Evolutionary conservation across 2,113 vertebrate species (phyloP).

Genomic region (Baryphthengus martii): DNA sequence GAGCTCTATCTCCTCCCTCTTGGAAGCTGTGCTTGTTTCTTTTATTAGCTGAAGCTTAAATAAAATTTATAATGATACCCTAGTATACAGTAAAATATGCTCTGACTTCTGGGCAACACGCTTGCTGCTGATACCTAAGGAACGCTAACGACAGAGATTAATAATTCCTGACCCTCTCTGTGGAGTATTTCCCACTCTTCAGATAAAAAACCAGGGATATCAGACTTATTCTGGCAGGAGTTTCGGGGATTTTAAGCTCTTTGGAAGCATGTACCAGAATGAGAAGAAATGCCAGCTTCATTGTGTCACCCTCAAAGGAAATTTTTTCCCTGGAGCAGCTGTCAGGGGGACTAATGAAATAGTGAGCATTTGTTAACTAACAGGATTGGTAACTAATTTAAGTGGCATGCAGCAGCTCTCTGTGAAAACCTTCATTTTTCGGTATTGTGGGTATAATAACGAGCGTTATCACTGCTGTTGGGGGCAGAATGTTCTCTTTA

Average conservation of each 20-base stretch:
- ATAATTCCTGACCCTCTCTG: not conserved
- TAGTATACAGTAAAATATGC: not conserved
- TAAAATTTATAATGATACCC: not conserved
- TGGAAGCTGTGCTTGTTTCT: not conserved
- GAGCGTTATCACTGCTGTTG: not conserved
- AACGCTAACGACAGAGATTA: not conserved
- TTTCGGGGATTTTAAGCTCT: not conserved
- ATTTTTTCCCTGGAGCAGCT: not conserved
- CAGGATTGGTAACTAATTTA: not conserved
- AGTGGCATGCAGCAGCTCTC: not conserved
- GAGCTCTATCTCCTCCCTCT: not conserved
- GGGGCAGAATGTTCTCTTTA: not conserved
- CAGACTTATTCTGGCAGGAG: not conserved
- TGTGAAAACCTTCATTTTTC: not conserved
- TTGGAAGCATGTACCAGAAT: not conserved
- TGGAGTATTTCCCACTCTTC: not conserved
- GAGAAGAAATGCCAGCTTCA: not conserved
- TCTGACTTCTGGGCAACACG: not conserved
- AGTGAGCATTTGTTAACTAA: constrained; percentile 27
- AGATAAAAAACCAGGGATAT: not conserved
- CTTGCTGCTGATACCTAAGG: not conserved
- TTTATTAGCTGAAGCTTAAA: constrained; percentile 6
- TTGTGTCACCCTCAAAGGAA: not conserved
- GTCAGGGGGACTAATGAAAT: constrained; percentile 9
- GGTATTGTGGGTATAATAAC: not conserved